phyloP scores from a whole-genome alignment of 2,888 invertebrate species.

The Elegia similella region DNA sequence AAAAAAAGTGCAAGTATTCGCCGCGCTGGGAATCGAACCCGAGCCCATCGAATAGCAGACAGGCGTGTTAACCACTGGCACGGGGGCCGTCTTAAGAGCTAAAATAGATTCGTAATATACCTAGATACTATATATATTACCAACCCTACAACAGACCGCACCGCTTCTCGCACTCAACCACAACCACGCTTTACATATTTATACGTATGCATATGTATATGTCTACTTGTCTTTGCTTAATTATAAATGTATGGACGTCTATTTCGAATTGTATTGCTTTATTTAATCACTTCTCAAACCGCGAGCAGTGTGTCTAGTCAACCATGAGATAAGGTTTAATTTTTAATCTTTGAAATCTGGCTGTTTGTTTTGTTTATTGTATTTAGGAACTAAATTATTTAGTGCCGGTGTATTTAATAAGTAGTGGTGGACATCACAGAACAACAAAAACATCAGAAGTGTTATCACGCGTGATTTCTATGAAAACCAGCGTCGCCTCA shows the following conservation, averaged over 20 bases:
- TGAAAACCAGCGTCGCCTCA: too few relatives aligned
- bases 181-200: conserved; percentile 3
- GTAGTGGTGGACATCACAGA: too few relatives aligned
- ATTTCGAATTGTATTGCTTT: not conserved
- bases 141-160: not conserved
- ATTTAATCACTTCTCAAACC: not conserved
- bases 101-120: too few relatives aligned
- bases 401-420: too few relatives aligned
- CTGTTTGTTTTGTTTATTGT: not conserved
- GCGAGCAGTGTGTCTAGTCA: not conserved
- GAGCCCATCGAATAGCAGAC: too few relatives aligned
- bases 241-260: not conserved
- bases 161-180: not conserved
- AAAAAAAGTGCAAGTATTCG: too few relatives aligned
- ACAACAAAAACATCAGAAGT: too few relatives aligned
- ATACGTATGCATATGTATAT: not conserved
- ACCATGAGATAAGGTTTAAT: not conserved
- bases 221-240: not conserved
- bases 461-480: too few relatives aligned
- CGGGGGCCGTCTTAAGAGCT: too few relatives aligned
- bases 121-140: not conserved
- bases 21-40: too few relatives aligned
- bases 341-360: not conserved
- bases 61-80: too few relatives aligned
- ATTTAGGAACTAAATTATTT: not conserved